Conservation (phyloP, 2,888 invertebrate genomes). For the Linyphia triangularis region DNA sequence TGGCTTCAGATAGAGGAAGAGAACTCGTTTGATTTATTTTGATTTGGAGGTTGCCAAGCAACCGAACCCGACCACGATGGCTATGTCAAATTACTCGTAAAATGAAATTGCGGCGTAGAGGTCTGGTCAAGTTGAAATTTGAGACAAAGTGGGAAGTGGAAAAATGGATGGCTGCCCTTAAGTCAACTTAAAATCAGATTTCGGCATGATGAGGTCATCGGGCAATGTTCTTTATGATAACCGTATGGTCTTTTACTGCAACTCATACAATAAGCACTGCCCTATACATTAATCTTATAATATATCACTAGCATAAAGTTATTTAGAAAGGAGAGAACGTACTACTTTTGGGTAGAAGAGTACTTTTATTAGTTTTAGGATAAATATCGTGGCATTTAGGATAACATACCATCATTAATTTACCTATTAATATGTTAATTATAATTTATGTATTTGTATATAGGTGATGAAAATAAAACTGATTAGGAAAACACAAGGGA, state of each 20-base stretch:
- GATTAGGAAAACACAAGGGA: no score
- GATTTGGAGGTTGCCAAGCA: conserved; percentile 65
- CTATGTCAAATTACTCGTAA: conserved; percentile 60
- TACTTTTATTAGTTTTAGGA: no score
- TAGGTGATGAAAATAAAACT: no score
- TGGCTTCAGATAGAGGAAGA: conserved; percentile 21
- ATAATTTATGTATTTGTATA: no score
- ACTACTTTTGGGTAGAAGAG: no score
- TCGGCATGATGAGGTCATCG: neutral
- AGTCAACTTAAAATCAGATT: neutral
- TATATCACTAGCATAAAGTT: no score
- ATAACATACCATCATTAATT: no score
- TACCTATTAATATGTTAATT: no score
- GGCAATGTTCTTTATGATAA: neutral
- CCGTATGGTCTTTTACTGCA: neutral
- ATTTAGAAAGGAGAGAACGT: no score
- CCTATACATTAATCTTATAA: no score
- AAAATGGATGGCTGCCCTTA: neutral
- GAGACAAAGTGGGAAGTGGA: conserved; percentile 39
- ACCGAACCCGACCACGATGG: conserved; percentile 40
- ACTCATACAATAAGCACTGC: no score
- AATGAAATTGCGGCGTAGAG: conserved; percentile 52
- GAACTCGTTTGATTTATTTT: conserved; percentile 61
- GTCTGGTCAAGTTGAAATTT: conserved; percentile 39
- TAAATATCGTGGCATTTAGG: no score